phyloP scores from a whole-genome alignment of 2,113 vertebrate genomes.

The Malurus melanocephalus region DNA sequence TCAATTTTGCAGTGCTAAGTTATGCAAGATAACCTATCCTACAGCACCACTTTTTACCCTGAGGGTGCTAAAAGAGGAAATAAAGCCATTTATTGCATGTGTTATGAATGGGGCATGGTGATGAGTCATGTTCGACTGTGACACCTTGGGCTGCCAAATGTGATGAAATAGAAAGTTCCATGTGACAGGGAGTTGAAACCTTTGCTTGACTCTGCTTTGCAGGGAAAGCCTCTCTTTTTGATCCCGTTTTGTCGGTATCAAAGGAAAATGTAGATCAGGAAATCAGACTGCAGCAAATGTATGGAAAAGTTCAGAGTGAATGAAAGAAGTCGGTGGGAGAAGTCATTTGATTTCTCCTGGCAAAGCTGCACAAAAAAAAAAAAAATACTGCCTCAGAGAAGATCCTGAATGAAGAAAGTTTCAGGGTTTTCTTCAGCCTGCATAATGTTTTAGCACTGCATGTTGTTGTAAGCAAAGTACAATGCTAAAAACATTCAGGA shows the following conservation, averaged over 20 bases:
- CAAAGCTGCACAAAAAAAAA: fast-evolving
- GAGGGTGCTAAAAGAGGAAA: background rate
- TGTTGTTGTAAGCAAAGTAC: background rate
- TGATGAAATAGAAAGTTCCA: background rate
- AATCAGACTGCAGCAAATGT: background rate
- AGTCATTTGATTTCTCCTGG: background rate
- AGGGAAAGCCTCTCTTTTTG: background rate
- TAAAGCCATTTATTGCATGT: background rate
- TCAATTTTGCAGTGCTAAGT: background rate
- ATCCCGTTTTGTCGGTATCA: background rate
- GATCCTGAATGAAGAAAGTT: background rate
- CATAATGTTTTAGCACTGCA: background rate
- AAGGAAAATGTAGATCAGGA: background rate
- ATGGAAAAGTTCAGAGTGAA: background rate
- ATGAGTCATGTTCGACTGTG: background rate
- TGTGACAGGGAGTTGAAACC: background rate
- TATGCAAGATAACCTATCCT: background rate
- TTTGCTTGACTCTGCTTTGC: background rate
- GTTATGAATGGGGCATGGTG: background rate
- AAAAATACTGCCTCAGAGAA: background rate
- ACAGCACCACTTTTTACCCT: background rate
- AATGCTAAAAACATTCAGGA: background rate
- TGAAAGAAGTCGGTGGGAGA: background rate
- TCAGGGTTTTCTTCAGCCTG: background rate
- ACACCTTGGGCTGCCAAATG: background rate